Evolutionary conservation across 2,888 invertebrate species (phyloP).

Genomic region (Serrognathus titanus): DNA sequence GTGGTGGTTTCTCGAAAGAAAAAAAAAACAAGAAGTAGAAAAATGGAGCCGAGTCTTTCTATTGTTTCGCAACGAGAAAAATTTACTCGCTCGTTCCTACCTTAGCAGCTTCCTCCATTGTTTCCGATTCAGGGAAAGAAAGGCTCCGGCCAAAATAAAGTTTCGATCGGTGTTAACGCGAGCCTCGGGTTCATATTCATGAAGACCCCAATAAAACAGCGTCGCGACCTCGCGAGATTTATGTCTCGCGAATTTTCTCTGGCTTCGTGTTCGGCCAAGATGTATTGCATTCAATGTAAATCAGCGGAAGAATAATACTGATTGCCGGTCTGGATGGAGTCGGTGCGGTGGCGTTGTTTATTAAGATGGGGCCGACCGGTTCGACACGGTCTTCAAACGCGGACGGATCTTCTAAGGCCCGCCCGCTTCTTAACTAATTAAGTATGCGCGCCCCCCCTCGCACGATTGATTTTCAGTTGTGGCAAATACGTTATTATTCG

Average conservation of each 20-base stretch:
- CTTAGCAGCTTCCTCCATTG: no score
- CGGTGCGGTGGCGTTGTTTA: conserved; percentile 40
- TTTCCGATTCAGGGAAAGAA: no score
- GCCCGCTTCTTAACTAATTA: background rate
- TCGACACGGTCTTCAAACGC: background rate
- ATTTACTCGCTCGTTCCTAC: no score
- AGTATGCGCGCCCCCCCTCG: background rate
- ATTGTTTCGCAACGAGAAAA: no score
- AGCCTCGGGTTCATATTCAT: conserved; percentile 40
- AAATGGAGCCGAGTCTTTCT: no score
- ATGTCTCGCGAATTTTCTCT: conserved; percentile 42
- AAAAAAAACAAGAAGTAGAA: no score
- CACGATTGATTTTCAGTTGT: background rate
- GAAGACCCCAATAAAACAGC: conserved; percentile 41
- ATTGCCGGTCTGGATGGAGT: conserved; percentile 28
- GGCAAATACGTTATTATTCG: background rate
- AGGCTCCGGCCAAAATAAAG: no score
- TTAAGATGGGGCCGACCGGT: conserved; percentile 20
- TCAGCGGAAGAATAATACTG: conserved; percentile 44
- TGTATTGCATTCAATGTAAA: conserved; percentile 49
- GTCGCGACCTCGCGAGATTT: conserved; percentile 39
- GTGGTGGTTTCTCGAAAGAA: no score
- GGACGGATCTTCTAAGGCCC: background rate
- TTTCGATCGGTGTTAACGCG: background rate
- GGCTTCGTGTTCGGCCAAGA: conserved; percentile 41